Conservation (phyloP, 2,888 invertebrate genomes). For the Coelopa pilipes region DNA sequence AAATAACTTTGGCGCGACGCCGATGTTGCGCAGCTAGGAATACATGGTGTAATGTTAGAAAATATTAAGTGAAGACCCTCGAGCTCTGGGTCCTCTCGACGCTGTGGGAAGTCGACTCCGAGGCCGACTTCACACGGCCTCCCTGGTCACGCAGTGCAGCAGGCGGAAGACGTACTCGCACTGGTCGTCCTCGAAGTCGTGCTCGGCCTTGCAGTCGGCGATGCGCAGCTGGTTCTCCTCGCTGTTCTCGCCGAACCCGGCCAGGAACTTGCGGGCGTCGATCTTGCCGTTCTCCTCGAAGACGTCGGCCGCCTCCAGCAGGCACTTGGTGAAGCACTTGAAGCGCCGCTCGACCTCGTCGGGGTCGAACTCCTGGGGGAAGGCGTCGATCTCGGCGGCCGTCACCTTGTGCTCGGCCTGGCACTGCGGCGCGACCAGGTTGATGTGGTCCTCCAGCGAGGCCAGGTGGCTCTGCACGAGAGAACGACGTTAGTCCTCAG, state of each 20-base stretch:
- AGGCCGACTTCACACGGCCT: not conserved
- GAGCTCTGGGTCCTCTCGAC: not conserved
- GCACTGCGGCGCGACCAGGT: not conserved
- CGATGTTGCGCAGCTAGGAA: not conserved
- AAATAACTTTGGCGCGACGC: not conserved
- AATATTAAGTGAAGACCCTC: not conserved
- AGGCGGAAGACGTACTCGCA: not conserved
- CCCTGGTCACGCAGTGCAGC: not conserved
- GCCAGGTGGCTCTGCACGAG: not conserved
- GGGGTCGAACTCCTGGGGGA: not conserved
- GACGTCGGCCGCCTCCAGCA: not conserved
- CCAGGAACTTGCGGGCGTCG: not conserved
- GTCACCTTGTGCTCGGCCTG: not conserved
- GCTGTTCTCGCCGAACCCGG: no score
- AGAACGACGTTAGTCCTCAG: no score
- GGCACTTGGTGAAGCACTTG: slow-evolving; percentile 8
- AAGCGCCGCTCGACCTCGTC: not conserved
- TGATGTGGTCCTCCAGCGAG: not conserved
- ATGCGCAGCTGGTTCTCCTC: not conserved
- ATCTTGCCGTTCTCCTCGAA: not conserved
- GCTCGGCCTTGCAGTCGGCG: not conserved
- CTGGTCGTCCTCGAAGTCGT: not conserved
- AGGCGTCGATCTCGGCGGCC: not conserved
- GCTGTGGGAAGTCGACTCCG: not conserved
- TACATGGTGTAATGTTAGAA: not conserved